Conservation (phyloP, 2,888 invertebrate genomes). For the Tortrix viridana region DNA sequence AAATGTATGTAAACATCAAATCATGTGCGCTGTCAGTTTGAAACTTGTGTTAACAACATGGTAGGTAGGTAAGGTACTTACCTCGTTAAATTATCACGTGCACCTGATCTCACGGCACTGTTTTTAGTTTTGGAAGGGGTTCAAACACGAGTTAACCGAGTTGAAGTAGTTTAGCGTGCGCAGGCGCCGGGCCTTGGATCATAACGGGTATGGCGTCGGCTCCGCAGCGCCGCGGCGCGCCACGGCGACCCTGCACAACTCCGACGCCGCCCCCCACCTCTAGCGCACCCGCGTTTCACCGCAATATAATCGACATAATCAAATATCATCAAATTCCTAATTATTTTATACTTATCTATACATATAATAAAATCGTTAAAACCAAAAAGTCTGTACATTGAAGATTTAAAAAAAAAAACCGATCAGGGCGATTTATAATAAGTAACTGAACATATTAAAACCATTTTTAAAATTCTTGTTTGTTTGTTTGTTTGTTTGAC, state of each 20-base stretch:
- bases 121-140: conserved; percentile 9
- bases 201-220: conserved; percentile 50
- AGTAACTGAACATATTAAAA: no score
- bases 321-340: no score
- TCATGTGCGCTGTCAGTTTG: neutral
- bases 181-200: conserved; percentile 47
- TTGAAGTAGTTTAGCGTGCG: conserved; percentile 29
- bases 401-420: no score
- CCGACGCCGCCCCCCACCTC: conserved; percentile 47
- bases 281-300: neutral
- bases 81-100: conserved; percentile 3
- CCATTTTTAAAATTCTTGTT: no score
- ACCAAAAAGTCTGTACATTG: no score
- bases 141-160: neutral
- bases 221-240: conserved; percentile 74
- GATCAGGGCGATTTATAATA: no score
- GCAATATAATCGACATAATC: no score
- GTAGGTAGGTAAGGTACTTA: conserved; percentile 1
- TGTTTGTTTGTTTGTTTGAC: no score
- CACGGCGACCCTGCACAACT: conserved; percentile 61
- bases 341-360: no score
- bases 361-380: no score
- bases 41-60: no score
- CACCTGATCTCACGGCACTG: conserved; percentile 22
- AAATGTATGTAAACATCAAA: conserved; percentile 16